Evolutionary conservation across 1,140 invertebrate species (phyloP), one percentile per base, ranked within the genome.

Genomic region (Drosophila sproati): DNA sequence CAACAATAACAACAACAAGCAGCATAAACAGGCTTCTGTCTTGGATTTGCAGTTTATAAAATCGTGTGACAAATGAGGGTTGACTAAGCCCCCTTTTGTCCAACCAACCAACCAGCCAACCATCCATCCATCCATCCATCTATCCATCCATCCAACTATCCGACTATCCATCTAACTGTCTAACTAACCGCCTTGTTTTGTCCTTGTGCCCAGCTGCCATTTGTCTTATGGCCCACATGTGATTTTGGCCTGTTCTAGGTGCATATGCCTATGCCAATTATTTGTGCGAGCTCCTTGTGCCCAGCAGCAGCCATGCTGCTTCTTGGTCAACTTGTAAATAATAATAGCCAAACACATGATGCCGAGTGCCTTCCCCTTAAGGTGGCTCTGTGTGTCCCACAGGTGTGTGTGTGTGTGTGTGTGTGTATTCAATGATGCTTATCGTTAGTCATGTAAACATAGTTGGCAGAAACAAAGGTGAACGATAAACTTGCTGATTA

Each of bases 51-150:
- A 89, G 83, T 88, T 83, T 89, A 88, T 88, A 89, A 88, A 88
- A 80, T 88, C 80, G 78, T 67, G 73, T 83, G 85, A 88, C 83
- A 88, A 89, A 88, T 88, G 85, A 88, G 85, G 80, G 80, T 88
- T 78, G 77, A 66, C 80, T 88, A 89, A 80, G 77, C 85, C 56
- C 55, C 67, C 56, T 89, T 78, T 55, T 68, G 43, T 69, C 77
- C 71, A 43, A 59, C 34, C 43, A 56, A 32, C 35, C 20, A 39
- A 10, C 37, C 50, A 52, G 8, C 51, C 55, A 75, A 54, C 63
- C 61, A 69, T 59, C 64, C 62, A 54, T 48, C 52, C 31, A 51
- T 43, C 37, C 32, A 54, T 20, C 57, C 8, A 47, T 32, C 60
- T 35, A 74, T 59, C 52, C 51, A 62, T 55, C 20, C 20, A 20